These are phyloP conservation scores for Apolygus lucorum DNA, from an alignment of 1,140 invertebrate genomes.

Conservation along the genomic window DNA sequence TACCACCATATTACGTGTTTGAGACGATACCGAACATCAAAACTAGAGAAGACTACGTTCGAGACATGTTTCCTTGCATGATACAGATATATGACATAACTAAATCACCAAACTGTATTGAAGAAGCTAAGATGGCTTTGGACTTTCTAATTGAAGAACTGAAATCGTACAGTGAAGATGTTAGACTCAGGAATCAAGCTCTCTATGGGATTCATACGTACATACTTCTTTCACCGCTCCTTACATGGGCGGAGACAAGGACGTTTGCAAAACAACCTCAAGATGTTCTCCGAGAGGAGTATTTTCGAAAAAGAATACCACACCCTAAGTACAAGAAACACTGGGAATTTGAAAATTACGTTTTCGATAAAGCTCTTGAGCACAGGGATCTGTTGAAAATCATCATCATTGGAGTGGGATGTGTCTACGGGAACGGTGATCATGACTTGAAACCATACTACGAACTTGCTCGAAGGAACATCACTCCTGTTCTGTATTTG, in stretches of 20 bases:
- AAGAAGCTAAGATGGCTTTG: neutral
- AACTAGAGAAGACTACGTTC: neutral
- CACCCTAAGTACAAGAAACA: constrained; percentile 11
- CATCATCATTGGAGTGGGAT: neutral
- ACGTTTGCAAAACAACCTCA: neutral
- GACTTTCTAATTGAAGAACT: neutral
- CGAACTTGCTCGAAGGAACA: neutral
- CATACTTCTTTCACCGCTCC: neutral
- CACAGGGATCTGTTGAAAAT: constrained; percentile 1
- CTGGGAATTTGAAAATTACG: constrained; percentile 17
- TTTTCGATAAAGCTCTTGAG: neutral
- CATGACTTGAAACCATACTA: neutral
- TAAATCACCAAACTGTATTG: neutral
- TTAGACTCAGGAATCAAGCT: neutral
- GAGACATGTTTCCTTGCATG: neutral
- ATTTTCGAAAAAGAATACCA: constrained; percentile 4
- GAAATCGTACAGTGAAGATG: constrained; percentile 1
- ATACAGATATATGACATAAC: constrained; percentile 1
- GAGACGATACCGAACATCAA: neutral
- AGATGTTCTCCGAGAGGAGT: constrained; percentile 1
- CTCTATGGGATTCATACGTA: neutral
- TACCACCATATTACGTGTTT: neutral
- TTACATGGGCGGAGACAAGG: constrained; percentile 3
- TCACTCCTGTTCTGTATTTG: neutral
- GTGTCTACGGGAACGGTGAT: neutral